Conservation (phyloP, 2,797 vertebrate species). For the Selene dorsalis region DNA sequence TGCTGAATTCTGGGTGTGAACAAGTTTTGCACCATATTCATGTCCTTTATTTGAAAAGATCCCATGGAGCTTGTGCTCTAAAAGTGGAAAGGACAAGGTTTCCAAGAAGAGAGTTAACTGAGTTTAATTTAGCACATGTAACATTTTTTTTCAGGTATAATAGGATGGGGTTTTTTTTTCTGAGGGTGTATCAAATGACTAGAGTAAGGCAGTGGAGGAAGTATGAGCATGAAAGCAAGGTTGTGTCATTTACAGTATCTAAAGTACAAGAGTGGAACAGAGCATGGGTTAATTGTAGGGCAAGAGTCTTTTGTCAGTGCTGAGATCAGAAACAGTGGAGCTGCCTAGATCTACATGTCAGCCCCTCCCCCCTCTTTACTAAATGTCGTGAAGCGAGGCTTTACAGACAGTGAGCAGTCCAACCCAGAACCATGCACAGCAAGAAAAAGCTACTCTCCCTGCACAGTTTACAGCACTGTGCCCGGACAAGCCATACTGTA, state of each 20-base stretch:
- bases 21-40: conserved; percentile 21
- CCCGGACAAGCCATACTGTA: conserved; percentile 40
- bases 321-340: conserved; percentile 56
- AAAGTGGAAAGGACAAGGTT: conserved; percentile 22
- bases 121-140: conserved; percentile 19
- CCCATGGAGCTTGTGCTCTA: conserved; percentile 11
- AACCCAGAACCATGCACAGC: conserved; percentile 53
- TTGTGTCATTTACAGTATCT: conserved; percentile 70
- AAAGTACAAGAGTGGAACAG: conserved; percentile 66
- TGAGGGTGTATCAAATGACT: conserved; percentile 36
- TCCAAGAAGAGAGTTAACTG: conserved; percentile 25
- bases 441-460: conserved; percentile 65
- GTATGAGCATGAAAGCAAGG: conserved; percentile 59
- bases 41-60: conserved; percentile 33
- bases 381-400: conserved; percentile 57
- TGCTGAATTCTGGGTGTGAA: conserved; percentile 8
- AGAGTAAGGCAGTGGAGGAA: conserved; percentile 74
- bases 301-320: conserved; percentile 48
- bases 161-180: not conserved
- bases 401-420: conserved; percentile 64
- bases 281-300: conserved; percentile 59
- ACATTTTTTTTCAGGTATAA: not conserved
- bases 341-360: conserved; percentile 63
- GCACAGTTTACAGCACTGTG: conserved; percentile 43
- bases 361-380: conserved; percentile 18